These are phyloP conservation scores for Ceraclea dissimilis DNA, from an alignment of 2,888 invertebrate species.

Conservation along the genomic window DNA sequence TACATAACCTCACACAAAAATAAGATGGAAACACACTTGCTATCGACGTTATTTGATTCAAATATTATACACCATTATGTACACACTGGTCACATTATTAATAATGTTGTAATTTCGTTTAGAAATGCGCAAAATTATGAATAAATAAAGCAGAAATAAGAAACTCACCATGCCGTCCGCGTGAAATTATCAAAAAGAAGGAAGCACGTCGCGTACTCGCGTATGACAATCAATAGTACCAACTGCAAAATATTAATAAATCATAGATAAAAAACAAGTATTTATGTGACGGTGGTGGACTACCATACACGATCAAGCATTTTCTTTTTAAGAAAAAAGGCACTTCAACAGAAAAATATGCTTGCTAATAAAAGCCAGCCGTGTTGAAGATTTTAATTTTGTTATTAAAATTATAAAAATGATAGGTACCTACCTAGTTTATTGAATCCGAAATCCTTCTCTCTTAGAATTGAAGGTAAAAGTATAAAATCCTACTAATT, in stretches of 20 bases:
- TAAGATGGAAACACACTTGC: neutral
- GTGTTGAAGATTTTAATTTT: too few species aligned
- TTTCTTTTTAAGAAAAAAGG: too few species aligned
- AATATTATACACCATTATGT: neutral
- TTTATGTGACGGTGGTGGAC: too few species aligned
- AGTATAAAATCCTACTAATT: too few species aligned
- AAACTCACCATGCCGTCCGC: slow-evolving; percentile 23
- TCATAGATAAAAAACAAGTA: neutral
- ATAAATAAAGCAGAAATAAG: neutral
- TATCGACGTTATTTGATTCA: too few species aligned
- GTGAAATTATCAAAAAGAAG: slow-evolving; percentile 20
- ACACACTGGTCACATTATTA: neutral
- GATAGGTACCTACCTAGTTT: too few species aligned
- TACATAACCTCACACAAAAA: neutral
- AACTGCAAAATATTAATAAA: slow-evolving; percentile 5
- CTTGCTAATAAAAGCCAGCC: too few species aligned
- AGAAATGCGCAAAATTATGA: neutral
- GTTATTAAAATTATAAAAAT: too few species aligned
- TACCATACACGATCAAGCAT: too few species aligned
- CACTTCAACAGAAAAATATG: too few species aligned
- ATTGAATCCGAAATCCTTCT: too few species aligned
- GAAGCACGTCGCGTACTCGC: slow-evolving; percentile 22
- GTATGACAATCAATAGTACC: slow-evolving; percentile 16
- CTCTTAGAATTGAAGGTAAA: too few species aligned
- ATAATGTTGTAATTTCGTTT: neutral